Base-by-base conservation (phyloP, 37 sponge, comb jelly and placozoan genomes). In the Beroe forskalii region DNA sequence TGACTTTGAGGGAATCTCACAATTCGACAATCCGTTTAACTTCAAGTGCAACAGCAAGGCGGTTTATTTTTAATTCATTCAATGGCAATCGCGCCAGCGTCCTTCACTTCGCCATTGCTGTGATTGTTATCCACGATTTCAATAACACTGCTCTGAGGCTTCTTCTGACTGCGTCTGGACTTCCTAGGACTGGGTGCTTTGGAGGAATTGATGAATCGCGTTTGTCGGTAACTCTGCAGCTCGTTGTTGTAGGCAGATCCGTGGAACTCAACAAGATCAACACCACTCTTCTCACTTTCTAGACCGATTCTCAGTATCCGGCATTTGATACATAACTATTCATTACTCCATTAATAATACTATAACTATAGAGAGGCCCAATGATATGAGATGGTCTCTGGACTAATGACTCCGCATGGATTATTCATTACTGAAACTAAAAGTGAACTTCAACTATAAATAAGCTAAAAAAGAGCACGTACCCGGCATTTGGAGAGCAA, bases 251-350 rank as follows among this genome's bases (percentile, higher is more conserved):
- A 80, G 25, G 86, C 86, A 20, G 44, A 37, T 22, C 86, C 86
- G 2, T 80, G 30, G 27, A 80, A 80, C 48, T 80, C 86, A 25
- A 80, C 86, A 41, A 80, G 12, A 27, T 80, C 86, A 6, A 80
- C 86, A 20, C 86, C 86, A 6, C 19, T 35, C 27, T 38, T 41
- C 40, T 80, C 86, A 25, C 31, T 44, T 6, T 80, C 86, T 0
- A 80, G 48, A n/a, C 19, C 40, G 0, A 80, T 44, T 44, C 86
- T 41, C 48, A 80, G 31, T 80, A 80, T 80, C 86, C 42, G 86
- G n/a, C 9, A 41, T 30, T 14, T 64, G n/a, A n/a, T n/a, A n/a
- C n/a, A n/a, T n/a, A n/a, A n/a, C n/a, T n/a, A n/a, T n/a, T n/a
- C n/a, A n/a, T n/a, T n/a, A n/a, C n/a, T 48, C 12, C 55, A 6